A percentile compares a stretch with the other conserved stretches of the same genome.
phyloP scores from a whole-genome alignment of 35 echinoderm and acorn worm genomes.

The Diadema setosum region DNA sequence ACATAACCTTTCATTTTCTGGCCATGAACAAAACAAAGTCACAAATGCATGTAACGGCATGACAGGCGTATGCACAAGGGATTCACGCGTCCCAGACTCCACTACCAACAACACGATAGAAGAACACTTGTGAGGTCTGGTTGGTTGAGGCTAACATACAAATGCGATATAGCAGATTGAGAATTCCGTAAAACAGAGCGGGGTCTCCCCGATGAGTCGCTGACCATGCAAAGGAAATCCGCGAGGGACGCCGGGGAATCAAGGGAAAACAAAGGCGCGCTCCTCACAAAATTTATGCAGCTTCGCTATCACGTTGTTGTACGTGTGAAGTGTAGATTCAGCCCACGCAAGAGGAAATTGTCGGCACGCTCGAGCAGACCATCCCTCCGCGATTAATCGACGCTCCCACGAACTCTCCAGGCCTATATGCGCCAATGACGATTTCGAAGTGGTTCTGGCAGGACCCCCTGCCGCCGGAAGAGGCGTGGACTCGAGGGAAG shows the following conservation, averaged over 20 bases:
- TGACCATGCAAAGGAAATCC: neutral
- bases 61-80: neutral
- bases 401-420: neutral
- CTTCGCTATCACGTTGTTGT: neutral
- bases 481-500: neutral
- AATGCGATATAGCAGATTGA: neutral
- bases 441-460: neutral
- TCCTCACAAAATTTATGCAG: neutral
- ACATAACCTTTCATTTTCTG: neutral
- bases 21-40: neutral
- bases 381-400: neutral
- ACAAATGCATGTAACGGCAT: neutral
- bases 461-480: neutral
- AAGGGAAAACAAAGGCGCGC: neutral
- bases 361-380: neutral
- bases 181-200: neutral
- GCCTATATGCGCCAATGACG: neutral
- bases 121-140: neutral
- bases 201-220: neutral
- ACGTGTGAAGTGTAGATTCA: neutral
- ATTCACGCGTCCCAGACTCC: neutral
- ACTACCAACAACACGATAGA: neutral
- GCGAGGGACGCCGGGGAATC: neutral
- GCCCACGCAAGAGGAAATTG: constrained; percentile 28
- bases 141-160: neutral